These are phyloP conservation scores for Leucoma salicis DNA, from an alignment of 2,888 invertebrate genomes.

Conservation along the genomic window DNA sequence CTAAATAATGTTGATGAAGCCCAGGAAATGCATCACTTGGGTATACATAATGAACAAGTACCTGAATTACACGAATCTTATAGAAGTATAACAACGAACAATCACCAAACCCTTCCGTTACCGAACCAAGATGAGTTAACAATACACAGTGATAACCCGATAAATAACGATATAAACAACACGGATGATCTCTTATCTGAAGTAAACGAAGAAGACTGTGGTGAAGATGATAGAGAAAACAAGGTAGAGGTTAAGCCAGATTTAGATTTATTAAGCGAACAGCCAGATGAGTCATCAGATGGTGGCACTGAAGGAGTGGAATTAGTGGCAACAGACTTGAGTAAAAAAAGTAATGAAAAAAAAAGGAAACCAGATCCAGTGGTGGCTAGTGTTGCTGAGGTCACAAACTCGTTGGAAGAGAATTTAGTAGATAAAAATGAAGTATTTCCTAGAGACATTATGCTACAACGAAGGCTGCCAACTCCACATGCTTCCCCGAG, in stretches of 20 bases:
- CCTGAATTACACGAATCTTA: slow-evolving; percentile 54
- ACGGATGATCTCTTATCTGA: slow-evolving; percentile 13
- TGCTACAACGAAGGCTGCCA: slow-evolving; percentile 77
- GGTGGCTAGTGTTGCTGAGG: slow-evolving; percentile 44
- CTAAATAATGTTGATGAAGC: slow-evolving; percentile 42
- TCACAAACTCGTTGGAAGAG: slow-evolving; percentile 52
- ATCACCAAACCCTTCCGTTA: slow-evolving; percentile 35
- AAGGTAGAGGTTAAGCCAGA: slow-evolving; percentile 21
- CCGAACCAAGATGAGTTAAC: slow-evolving; percentile 52
- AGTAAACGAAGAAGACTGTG: slow-evolving; percentile 21
- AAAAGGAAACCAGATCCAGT: slow-evolving; percentile 19
- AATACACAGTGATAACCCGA: slow-evolving; percentile 35
- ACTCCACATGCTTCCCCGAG: slow-evolving; percentile 72
- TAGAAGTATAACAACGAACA: slow-evolving; percentile 26
- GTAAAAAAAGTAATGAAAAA: slow-evolving; percentile 63
- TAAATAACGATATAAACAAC: slow-evolving; percentile 10
- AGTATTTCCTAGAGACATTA: slow-evolving; percentile 83
- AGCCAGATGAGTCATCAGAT: slow-evolving; percentile 14
- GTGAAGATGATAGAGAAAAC: slow-evolving; percentile 26
- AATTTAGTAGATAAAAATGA: slow-evolving; percentile 71
- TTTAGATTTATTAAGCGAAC: slow-evolving; percentile 2
- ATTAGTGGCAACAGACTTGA: slow-evolving; percentile 81
- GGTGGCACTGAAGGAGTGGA: slow-evolving; percentile 54
- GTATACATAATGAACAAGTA: slow-evolving; percentile 53
- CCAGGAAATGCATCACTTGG: slow-evolving; percentile 32